Base-by-base conservation (phyloP, 2,113 vertebrate genomes). In the Scomber colias region DNA sequence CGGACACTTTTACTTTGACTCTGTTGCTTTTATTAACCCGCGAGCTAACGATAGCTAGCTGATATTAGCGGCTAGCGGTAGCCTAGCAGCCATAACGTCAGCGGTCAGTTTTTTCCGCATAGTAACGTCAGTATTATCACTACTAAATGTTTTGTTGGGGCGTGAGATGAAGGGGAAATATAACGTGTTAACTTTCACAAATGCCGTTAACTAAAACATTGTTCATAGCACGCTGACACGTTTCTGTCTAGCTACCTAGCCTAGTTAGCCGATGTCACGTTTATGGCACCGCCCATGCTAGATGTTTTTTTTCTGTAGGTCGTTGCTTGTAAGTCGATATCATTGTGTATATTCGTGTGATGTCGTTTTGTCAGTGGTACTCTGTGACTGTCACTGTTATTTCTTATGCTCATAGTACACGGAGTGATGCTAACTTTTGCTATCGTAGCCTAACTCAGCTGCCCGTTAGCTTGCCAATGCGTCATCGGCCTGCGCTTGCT, bases 401-500 rank as follows among this genome's bases (percentile, higher is more conserved):
- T 54, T 54, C 10, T 65, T 77, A 79, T 24, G n/a, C 1, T 16
- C 0, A 11, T 21, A 53, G 17, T 7, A 50, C 48, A 17, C 27
- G 21, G 19, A 44, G 24, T 51, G 3, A 59, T 59, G 84, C 85
- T 79, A 85, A 82, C 76, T 72, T 50, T 53, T 9, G 51, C 55
- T 76, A 71, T 50, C 79, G 40, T 54, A 55, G 49, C 45, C 13
- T 74, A 71, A 68, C 79, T 14, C 64, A 78, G 71, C 76, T 73
- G 61, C 77, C 35, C 21, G 2, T 71, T 87, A 82, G 71, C 80
- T 31, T 75, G 85, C 72, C 60, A 74, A n/a, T 89, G 87, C 91
- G 88, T 92, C 90, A 92, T 83, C 84, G 88, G 89, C 74, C 87
- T 85, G 88, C 87, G 88, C 83, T 73, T 77, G 74, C 51, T 62